Percentiles rank a stretch among this genome's conserved stretches.
Conservation (phyloP, 1,140 invertebrate genomes). For the Dendrolimus punctatus region DNA sequence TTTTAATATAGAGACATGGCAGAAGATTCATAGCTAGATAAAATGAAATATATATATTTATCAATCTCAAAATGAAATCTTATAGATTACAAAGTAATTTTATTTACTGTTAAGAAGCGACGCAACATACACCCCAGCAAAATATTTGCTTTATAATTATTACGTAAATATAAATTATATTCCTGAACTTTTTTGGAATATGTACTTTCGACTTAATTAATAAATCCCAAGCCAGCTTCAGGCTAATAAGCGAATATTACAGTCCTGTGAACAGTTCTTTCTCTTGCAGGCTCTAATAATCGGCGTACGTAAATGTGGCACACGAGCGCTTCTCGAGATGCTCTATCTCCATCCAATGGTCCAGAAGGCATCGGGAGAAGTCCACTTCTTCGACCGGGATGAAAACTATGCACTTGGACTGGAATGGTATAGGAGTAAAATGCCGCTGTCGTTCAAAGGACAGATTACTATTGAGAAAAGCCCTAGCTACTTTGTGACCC, state of each 20-base stretch:
- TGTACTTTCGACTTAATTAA: too few species aligned
- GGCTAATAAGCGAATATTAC: neutral
- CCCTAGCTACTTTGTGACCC: conserved; percentile 97
- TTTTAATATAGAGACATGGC: too few species aligned
- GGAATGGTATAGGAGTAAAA: conserved; percentile 94
- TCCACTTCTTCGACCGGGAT: conserved; percentile 95
- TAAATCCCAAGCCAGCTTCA: too few species aligned
- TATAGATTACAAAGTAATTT: too few species aligned
- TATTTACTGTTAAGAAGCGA: too few species aligned
- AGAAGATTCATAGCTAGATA: too few species aligned
- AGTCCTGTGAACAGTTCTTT: neutral
- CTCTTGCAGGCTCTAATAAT: conserved; percentile 88
- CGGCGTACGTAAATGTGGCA: conserved; percentile 95
- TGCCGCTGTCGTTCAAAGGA: conserved; percentile 91
- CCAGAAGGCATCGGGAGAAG: conserved; percentile 92
- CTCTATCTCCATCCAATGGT: conserved; percentile 93
- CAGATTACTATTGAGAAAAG: conserved; percentile 98
- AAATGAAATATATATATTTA: too few species aligned
- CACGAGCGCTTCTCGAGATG: conserved; percentile 94
- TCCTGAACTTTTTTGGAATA: too few species aligned
- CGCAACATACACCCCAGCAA: too few species aligned
- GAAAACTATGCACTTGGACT: conserved; percentile 92
- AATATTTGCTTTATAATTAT: too few species aligned
- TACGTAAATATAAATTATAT: too few species aligned
- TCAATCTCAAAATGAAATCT: too few species aligned